A percentile compares a stretch with the other conserved stretches of the same genome.
phyloP scores from a whole-genome alignment of 2,888 invertebrate species.

The Drosophila emarginata region DNA sequence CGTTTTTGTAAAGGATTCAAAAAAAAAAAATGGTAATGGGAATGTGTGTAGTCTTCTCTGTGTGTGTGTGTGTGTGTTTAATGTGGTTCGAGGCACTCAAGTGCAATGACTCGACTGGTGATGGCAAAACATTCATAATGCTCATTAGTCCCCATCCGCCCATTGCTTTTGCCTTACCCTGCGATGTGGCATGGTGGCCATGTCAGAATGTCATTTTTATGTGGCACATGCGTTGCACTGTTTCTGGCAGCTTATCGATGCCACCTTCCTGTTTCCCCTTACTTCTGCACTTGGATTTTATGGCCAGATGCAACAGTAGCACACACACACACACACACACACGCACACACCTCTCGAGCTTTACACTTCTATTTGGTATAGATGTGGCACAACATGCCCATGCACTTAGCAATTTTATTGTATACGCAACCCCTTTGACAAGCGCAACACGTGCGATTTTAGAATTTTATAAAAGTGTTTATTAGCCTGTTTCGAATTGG shows the following conservation, averaged over 20 bases:
- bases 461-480: slow-evolving; percentile 75
- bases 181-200: slow-evolving; percentile 47
- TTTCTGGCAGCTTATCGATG: slow-evolving; percentile 55
- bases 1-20: slow-evolving; percentile 47
- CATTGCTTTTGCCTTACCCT: neutral
- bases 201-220: slow-evolving; percentile 54
- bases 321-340: slow-evolving; percentile 35
- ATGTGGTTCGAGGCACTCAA: slow-evolving; percentile 35
- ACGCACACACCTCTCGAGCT: slow-evolving; percentile 3
- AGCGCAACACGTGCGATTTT: slow-evolving; percentile 70
- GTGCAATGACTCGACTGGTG: slow-evolving; percentile 54
- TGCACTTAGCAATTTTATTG: slow-evolving; percentile 71
- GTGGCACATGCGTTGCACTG: slow-evolving; percentile 45
- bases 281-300: slow-evolving; percentile 42
- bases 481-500: slow-evolving; percentile 56
- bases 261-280: slow-evolving; percentile 20
- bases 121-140: slow-evolving; percentile 56
- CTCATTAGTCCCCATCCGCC: slow-evolving; percentile 43
- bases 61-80: neutral
- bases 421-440: slow-evolving; percentile 63
- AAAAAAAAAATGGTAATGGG: slow-evolving; percentile 1
- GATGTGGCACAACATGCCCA: slow-evolving; percentile 57
- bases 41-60: neutral
- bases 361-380: slow-evolving; percentile 10
- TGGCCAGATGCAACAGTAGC: slow-evolving; percentile 17